Conservation (phyloP, 2,888 invertebrate genomes). For the Oscheius sp. region DNA sequence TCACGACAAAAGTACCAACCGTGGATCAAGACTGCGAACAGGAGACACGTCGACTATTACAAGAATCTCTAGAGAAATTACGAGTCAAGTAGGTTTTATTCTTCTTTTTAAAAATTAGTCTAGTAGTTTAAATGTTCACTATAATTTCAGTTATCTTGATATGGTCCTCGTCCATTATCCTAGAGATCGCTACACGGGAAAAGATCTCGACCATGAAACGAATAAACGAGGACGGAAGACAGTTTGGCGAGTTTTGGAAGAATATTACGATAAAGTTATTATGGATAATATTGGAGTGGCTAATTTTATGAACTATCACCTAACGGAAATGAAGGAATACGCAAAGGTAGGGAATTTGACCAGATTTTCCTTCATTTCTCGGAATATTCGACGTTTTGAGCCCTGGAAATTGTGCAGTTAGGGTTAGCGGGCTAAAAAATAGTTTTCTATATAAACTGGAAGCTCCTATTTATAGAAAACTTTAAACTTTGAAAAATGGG, state of each 20-base stretch:
- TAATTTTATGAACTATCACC: slow-evolving; percentile 82
- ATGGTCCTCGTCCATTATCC: slow-evolving; percentile 12
- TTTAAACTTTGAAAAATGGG: too few relatives aligned
- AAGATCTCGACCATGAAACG: background rate
- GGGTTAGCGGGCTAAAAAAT: too few relatives aligned
- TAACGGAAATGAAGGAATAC: slow-evolving; percentile 78
- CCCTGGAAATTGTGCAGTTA: too few relatives aligned
- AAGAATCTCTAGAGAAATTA: slow-evolving; percentile 50
- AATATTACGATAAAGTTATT: slow-evolving; percentile 76
- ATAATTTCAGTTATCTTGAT: slow-evolving; percentile 12
- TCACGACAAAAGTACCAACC: slow-evolving; percentile 35
- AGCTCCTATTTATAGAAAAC: too few relatives aligned
- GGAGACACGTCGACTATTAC: slow-evolving; percentile 45
- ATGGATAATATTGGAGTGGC: slow-evolving; percentile 84
- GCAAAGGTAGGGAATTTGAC: slow-evolving; percentile 40
- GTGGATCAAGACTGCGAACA: slow-evolving; percentile 48
- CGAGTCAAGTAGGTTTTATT: slow-evolving; percentile 38
- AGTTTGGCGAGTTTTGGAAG: slow-evolving; percentile 81
- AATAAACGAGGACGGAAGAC: slow-evolving; percentile 75
- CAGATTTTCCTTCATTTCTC: too few relatives aligned
- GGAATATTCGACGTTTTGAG: too few relatives aligned
- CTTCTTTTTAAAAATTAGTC: background rate
- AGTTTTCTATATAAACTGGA: too few relatives aligned
- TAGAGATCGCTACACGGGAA: background rate
- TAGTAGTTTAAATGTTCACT: too few relatives aligned